Evolutionary conservation across 2,888 invertebrate species (phyloP).

Genomic region (Dysmachus trigonus): DNA sequence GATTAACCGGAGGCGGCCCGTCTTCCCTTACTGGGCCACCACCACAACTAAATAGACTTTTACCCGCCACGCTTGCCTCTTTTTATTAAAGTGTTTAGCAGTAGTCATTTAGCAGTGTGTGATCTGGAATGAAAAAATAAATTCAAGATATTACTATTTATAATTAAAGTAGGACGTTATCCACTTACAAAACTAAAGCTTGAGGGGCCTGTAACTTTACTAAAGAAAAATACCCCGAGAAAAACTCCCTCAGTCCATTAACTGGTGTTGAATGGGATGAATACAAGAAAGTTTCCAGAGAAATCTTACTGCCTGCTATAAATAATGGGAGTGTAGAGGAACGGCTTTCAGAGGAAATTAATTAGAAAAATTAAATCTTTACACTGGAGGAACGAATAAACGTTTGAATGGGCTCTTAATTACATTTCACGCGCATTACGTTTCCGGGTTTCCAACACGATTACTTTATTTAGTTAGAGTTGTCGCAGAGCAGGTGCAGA

Average conservation of each 20-base stretch:
- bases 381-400: not conserved
- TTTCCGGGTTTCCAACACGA: not conserved
- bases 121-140: slow-evolving; percentile 17
- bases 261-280: not conserved
- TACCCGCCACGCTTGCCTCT: slow-evolving; percentile 70
- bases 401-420: not conserved
- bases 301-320: not conserved
- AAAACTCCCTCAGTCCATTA: not conserved
- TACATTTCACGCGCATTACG: not conserved
- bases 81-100: slow-evolving; percentile 53
- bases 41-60: slow-evolving; percentile 54
- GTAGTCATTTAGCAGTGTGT: slow-evolving; percentile 49
- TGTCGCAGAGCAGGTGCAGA: not conserved
- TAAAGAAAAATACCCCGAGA: not conserved
- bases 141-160: not conserved
- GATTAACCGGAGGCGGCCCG: slow-evolving; percentile 64
- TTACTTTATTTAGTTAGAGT: not conserved
- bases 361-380: not conserved
- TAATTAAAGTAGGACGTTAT: not conserved
- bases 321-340: not conserved
- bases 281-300: not conserved
- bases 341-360: not conserved
- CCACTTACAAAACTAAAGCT: not conserved
- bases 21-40: slow-evolving; percentile 55
- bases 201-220: not conserved